Conservation (phyloP, 2,888 invertebrate genomes). For the Eupithecia centaureata region DNA sequence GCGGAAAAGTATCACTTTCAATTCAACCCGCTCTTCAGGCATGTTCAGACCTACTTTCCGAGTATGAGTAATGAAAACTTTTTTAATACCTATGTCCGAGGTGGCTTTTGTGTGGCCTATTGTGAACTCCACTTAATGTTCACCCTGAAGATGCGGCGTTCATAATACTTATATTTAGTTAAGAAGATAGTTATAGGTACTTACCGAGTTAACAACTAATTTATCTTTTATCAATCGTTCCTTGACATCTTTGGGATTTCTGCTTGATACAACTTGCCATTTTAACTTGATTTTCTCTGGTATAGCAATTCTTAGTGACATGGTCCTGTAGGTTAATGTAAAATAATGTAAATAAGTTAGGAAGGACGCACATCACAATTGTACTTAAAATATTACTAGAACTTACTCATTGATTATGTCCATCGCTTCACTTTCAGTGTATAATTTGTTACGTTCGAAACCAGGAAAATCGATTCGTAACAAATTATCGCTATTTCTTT, state of each 20-base stretch:
- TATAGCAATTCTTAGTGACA: conserved; percentile 58
- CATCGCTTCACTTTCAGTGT: conserved; percentile 60
- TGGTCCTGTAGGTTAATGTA: conserved; percentile 50
- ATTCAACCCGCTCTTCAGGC: too few relatives aligned
- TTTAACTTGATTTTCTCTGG: conserved; percentile 55
- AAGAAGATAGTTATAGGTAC: too few relatives aligned
- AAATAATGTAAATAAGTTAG: background rate
- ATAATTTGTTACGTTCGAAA: conserved; percentile 64
- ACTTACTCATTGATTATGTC: conserved; percentile 73
- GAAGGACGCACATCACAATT: too few relatives aligned
- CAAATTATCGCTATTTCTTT: conserved; percentile 49
- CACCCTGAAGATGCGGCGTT: too few relatives aligned
- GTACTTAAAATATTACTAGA: too few relatives aligned
- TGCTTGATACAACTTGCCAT: conserved; percentile 56
- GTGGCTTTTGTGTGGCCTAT: too few relatives aligned
- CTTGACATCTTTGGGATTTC: background rate
- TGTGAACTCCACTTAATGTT: too few relatives aligned
- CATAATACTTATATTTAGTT: too few relatives aligned
- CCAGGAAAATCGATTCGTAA: conserved; percentile 72
- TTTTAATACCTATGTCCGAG: too few relatives aligned
- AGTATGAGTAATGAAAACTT: too few relatives aligned
- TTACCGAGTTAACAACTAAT: conserved; percentile 37
- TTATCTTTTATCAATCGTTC: background rate
- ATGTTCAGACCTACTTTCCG: too few relatives aligned
- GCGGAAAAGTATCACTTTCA: too few relatives aligned